phyloP scores from a whole-genome alignment of 2,113 vertebrate species.

The Athene noctua region DNA sequence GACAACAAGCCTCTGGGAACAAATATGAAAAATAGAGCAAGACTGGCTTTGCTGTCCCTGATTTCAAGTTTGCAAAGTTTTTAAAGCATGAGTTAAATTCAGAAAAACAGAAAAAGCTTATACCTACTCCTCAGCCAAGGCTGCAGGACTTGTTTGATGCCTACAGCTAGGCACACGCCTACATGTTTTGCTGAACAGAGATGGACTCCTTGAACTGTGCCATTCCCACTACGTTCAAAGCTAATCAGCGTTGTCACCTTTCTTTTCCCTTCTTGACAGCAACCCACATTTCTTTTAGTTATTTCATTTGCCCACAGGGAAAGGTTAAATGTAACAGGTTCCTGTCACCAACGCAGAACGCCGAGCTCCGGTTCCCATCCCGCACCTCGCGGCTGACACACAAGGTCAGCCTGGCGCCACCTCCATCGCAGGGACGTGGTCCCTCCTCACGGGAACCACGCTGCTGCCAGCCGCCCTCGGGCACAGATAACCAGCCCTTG shows the following conservation, averaged over 20 bases:
- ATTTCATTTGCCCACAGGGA: neutral
- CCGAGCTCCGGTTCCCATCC: fast-evolving
- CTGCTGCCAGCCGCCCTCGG: neutral
- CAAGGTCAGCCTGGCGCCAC: neutral
- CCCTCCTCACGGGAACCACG: neutral
- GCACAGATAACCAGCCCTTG: neutral
- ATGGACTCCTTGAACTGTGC: neutral
- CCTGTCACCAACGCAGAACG: neutral
- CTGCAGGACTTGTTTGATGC: neutral
- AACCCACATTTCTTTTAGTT: neutral
- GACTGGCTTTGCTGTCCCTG: neutral
- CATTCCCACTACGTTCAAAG: neutral
- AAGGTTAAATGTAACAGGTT: neutral
- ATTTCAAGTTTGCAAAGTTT: neutral
- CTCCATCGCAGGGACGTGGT: neutral
- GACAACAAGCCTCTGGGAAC: conserved; percentile 1
- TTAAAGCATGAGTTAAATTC: neutral
- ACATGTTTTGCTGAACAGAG: neutral
- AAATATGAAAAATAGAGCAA: neutral
- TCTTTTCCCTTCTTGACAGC: neutral
- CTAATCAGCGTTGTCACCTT: neutral
- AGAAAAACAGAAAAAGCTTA: neutral
- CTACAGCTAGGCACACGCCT: neutral
- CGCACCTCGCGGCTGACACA: neutral
- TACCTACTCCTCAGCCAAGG: neutral